phyloP scores from a whole-genome alignment of 2,113 vertebrate genomes.

The Tauraco erythrolophus region DNA sequence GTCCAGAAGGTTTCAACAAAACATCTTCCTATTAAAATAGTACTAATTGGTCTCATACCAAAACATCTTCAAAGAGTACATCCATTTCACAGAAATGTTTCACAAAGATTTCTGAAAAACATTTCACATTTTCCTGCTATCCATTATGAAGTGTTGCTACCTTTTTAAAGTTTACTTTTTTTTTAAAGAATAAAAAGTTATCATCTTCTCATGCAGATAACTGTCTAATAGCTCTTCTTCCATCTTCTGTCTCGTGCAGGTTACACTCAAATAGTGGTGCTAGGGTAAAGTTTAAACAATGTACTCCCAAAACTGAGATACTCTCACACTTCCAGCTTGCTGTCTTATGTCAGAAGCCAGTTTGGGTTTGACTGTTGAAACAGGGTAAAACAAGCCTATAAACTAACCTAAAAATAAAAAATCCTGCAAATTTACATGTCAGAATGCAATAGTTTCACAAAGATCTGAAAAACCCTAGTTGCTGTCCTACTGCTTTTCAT shows the following conservation, averaged over 20 bases:
- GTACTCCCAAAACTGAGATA: background rate
- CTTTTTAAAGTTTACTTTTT: background rate
- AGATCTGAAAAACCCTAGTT: background rate
- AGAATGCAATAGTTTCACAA: background rate
- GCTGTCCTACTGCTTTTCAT: background rate
- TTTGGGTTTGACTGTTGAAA: background rate
- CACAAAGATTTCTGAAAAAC: background rate
- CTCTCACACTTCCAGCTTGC: background rate
- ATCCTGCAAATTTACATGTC: background rate
- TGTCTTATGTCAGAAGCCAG: background rate
- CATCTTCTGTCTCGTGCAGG: background rate
- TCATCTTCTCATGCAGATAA: background rate
- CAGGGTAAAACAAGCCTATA: background rate
- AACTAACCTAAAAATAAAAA: background rate
- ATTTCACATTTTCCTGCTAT: background rate
- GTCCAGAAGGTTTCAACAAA: background rate
- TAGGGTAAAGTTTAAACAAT: background rate
- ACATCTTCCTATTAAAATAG: background rate
- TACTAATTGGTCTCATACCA: background rate
- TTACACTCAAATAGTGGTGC: background rate
- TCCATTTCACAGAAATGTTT: background rate
- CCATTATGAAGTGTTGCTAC: background rate
- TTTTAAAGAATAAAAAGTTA: background rate
- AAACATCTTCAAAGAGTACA: background rate
- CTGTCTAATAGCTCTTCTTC: background rate